Percentiles rank a stretch among this genome's conserved stretches.
phyloP scores from a whole-genome alignment of 1,140 invertebrate species.

The Drosophila ohnishii region DNA sequence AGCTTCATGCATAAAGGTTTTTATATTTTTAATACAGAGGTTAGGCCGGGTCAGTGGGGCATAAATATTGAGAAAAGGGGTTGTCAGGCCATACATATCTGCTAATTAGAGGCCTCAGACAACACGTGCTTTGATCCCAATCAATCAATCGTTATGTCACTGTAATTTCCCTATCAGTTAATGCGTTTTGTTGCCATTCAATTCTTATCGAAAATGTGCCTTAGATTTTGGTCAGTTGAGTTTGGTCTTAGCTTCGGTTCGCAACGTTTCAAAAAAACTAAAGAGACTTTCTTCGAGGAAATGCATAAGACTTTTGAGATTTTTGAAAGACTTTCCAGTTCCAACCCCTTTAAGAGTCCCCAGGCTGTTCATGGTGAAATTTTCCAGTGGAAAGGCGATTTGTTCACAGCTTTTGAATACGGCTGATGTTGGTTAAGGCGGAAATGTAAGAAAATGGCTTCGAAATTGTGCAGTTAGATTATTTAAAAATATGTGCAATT shows the following conservation, averaged over 20 bases:
- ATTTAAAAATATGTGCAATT: background rate
- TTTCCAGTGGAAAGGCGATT: slow-evolving; percentile 4
- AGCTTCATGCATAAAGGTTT: slow-evolving; percentile 17
- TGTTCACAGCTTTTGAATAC: slow-evolving; percentile 50
- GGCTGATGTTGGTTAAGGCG: slow-evolving; percentile 39
- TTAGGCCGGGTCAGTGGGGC: slow-evolving; percentile 39
- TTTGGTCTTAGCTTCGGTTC: slow-evolving; percentile 33
- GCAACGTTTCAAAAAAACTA: slow-evolving; percentile 15
- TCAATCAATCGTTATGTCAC: slow-evolving; percentile 20
- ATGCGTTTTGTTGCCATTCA: background rate
- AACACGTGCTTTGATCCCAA: slow-evolving; percentile 41
- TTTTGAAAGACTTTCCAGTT: slow-evolving; percentile 34
- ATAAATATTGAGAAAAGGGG: slow-evolving; percentile 25
- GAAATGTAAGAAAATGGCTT: too few species aligned
- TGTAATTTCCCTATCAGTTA: slow-evolving; percentile 41
- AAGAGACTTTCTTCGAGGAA: slow-evolving; percentile 40
- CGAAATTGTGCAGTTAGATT: too few species aligned
- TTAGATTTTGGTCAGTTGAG: slow-evolving; percentile 29
- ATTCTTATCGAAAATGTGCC: background rate
- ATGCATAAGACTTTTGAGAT: slow-evolving; percentile 56
- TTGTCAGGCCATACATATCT: slow-evolving; percentile 24
- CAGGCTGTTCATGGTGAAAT: background rate
- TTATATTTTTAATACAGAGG: slow-evolving; percentile 14
- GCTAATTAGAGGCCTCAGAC: background rate
- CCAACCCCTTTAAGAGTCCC: slow-evolving; percentile 15